These are phyloP conservation scores for Rhabdomys dilectus DNA, from an alignment of 2,113 vertebrate genomes.

Conservation along the genomic window DNA sequence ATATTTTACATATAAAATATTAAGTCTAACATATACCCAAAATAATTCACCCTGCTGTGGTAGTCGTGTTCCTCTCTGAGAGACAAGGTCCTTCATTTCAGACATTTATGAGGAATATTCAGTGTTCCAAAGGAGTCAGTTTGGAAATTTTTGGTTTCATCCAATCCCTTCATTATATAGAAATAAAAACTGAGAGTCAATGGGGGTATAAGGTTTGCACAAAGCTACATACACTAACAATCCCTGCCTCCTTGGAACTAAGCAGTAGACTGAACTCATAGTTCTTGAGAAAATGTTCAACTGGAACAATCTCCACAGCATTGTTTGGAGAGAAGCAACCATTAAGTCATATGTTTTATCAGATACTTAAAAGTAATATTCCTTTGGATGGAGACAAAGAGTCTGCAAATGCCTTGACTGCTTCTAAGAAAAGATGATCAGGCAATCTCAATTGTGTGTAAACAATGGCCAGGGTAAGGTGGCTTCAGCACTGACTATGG, in stretches of 20 bases:
- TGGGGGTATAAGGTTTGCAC: not conserved
- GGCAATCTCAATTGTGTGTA: not conserved
- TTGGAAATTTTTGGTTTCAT: not conserved
- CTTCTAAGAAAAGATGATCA: not conserved
- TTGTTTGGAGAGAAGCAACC: not conserved
- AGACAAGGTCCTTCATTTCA: not conserved
- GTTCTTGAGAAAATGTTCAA: not conserved
- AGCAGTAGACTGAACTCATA: not conserved
- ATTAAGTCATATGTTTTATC: not conserved
- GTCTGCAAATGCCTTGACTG: not conserved
- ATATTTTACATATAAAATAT: not conserved
- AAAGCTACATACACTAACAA: not conserved
- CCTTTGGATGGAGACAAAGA: not conserved
- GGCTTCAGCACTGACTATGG: not conserved
- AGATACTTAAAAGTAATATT: not conserved
- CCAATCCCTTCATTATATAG: not conserved
- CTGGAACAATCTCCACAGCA: not conserved
- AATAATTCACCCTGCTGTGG: not conserved
- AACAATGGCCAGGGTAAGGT: not conserved
- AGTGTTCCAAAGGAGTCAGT: not conserved
- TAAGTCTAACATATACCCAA: not conserved
- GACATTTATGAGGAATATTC: not conserved
- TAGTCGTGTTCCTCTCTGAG: not conserved
- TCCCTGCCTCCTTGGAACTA: not conserved
- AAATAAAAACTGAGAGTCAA: not conserved